Base-by-base conservation (phyloP, 2,113 vertebrate genomes). In the Gobio gobio region DNA sequence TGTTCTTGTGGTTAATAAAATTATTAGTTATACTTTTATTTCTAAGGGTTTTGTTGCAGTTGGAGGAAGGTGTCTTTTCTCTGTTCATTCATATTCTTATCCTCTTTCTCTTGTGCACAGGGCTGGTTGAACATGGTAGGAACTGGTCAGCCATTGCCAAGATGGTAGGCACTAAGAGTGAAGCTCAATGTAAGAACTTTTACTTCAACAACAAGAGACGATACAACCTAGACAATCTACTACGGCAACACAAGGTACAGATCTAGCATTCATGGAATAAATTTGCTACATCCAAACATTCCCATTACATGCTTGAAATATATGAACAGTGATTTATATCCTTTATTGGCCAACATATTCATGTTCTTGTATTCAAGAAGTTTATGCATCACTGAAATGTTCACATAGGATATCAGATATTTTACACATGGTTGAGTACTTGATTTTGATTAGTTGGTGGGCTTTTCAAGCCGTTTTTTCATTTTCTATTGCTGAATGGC, bases 111-210 rank as follows among this genome's bases (percentile, higher is more conserved):
- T 91, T 61, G 74, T 75, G 78, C 79, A 36, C 87, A 99, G 98
- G 98, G 61, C 93, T 99, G 0, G 97, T 99, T 88, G 98, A 99
- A 89, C 97, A 99, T 7, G 98, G 98, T 26, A 95, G 98, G 64
- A 98, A 99, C 94, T 99, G 98, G 98, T 95, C 97, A 61, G 97
- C 98, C 14, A 99, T 99, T 85, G 97, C 98, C 92, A 99, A 98
- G 94, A 99, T 99, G 98, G 98, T 99, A 90, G 98, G 97, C 89
- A 97, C 97, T 0, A 99, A 99, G 94, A 99, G 97, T 36, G 98
- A 99, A 93, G 97, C 97, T 22, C 98, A 99, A 80, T 99, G 98
- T 93, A 99, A 99, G 93, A 99, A 99, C 93, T 99, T 99, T 90
- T 99, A 99, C 90, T 99, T 99, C 90, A 99, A 99, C 89, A 99